Percentiles rank a stretch among this genome's conserved stretches.
Conservation (phyloP, 2,888 invertebrate species). For the Dichetophora obliterata region DNA sequence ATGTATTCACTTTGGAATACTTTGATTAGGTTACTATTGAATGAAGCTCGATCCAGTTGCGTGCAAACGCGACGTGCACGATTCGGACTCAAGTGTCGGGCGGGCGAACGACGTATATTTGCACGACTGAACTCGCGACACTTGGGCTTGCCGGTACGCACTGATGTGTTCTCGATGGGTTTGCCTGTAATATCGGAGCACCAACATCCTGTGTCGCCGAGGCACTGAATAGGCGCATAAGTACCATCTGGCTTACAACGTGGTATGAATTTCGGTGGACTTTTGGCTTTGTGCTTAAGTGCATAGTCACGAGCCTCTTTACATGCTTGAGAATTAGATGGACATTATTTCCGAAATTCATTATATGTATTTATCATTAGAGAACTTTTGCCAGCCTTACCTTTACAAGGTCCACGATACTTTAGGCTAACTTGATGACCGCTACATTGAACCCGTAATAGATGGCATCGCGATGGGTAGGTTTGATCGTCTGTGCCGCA, state of each 20-base stretch:
- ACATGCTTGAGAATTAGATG: conserved; percentile 69
- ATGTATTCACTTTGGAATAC: conserved; percentile 86
- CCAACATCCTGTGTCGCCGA: conserved; percentile 86
- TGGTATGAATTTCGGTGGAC: conserved; percentile 78
- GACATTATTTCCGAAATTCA: background rate
- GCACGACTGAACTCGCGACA: conserved; percentile 75
- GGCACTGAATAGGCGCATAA: conserved; percentile 89
- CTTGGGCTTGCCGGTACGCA: conserved; percentile 78
- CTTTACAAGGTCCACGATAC: conserved; percentile 81
- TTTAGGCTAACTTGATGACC: conserved; percentile 80
- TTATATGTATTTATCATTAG: background rate
- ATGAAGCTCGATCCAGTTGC: conserved; percentile 80
- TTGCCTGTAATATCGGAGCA: conserved; percentile 89
- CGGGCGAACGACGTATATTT: conserved; percentile 75
- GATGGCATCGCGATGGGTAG: conserved; percentile 84
- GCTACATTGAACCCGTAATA: conserved; percentile 82
- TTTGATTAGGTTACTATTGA: conserved; percentile 87
- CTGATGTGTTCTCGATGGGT: conserved; percentile 85
- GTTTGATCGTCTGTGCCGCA: conserved; percentile 79
- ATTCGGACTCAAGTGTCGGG: conserved; percentile 67
- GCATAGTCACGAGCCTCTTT: conserved; percentile 70
- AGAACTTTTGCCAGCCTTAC: conserved; percentile 67
- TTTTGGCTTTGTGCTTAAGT: conserved; percentile 68
- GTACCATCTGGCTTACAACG: conserved; percentile 86
- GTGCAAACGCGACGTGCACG: conserved; percentile 75